Conservation (phyloP, 2,113 vertebrate species). For the Cygnus atratus region DNA sequence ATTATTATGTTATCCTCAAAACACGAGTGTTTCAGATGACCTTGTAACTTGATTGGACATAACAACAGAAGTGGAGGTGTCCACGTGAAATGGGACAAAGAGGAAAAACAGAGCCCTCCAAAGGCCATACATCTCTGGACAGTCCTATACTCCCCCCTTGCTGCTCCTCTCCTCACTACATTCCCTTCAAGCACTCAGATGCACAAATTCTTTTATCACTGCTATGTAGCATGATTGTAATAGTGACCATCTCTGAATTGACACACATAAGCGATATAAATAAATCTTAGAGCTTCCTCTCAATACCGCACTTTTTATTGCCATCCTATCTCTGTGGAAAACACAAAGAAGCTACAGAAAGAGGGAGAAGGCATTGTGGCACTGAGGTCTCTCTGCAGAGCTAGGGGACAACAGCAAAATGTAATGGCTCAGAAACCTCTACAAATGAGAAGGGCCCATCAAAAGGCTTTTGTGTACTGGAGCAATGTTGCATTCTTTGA, state of each 20-base stretch:
- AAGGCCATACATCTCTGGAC: not conserved
- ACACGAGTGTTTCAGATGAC: not conserved
- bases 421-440: not conserved
- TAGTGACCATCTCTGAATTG: not conserved
- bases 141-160: not conserved
- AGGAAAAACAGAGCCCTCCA: not conserved
- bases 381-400: not conserved
- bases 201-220: not conserved
- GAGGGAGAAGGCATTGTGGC: not conserved
- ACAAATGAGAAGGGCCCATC: not conserved
- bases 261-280: not conserved
- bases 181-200: not conserved
- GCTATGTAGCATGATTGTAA: fast-evolving
- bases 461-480: not conserved
- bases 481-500: not conserved
- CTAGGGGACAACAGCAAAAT: not conserved
- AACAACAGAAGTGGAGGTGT: not conserved
- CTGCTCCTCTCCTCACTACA: conserved; percentile 14
- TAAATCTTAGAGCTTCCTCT: not conserved
- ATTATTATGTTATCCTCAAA: not conserved
- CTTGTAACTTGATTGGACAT: not conserved
- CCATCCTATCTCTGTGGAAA: not conserved
- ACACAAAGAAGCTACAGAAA: not conserved
- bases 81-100: not conserved
- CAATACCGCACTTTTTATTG: not conserved